A percentile compares a stretch with the other conserved stretches of the same genome.
These are phyloP conservation scores for Quadriops clusia DNA, from an alignment of 2,888 invertebrate genomes.

Conservation along the genomic window DNA sequence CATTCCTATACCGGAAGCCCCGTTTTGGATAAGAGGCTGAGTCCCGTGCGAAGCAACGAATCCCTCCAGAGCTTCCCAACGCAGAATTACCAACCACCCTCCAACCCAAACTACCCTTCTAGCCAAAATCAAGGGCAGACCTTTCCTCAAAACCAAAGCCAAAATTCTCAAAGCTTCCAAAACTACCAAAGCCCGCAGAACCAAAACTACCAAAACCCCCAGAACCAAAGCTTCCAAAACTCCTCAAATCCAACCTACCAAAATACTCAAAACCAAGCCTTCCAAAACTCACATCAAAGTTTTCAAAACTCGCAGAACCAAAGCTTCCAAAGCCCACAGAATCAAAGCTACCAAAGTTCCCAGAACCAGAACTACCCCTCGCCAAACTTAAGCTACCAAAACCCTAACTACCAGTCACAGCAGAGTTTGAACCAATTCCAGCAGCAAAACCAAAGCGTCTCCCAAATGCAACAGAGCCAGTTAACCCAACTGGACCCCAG, in stretches of 20 bases:
- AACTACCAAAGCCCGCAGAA: too few species aligned
- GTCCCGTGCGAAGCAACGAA: conserved; percentile 27
- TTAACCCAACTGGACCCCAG: conserved; percentile 13
- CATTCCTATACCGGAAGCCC: conserved; percentile 29
- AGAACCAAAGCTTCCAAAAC: conserved; percentile 12
- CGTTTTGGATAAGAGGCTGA: conserved; percentile 22
- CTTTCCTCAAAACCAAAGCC: conserved; percentile 28
- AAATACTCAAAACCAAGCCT: too few species aligned
- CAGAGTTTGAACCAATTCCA: conserved; percentile 9
- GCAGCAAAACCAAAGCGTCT: conserved; percentile 15
- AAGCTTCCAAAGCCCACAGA: conserved; percentile 12
- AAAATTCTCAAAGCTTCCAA: conserved; percentile 3
- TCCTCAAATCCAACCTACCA: conserved; percentile 12
- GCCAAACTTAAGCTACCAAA: too few species aligned
- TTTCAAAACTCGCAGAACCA: conserved; percentile 15
- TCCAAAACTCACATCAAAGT: conserved; percentile 10
- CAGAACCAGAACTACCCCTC: conserved; percentile 6
- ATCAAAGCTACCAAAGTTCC: conserved; percentile 13
- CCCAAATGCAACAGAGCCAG: conserved; percentile 15
- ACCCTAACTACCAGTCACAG: not conserved
- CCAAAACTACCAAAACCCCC: conserved; percentile 12
- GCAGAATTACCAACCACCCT: too few species aligned
- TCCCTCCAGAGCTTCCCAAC: conserved; percentile 26
- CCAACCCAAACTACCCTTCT: too few species aligned
- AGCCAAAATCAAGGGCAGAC: too few species aligned